These are phyloP conservation scores for Prosapia bicincta DNA, from an alignment of 2,888 invertebrate genomes.

Conservation along the genomic window DNA sequence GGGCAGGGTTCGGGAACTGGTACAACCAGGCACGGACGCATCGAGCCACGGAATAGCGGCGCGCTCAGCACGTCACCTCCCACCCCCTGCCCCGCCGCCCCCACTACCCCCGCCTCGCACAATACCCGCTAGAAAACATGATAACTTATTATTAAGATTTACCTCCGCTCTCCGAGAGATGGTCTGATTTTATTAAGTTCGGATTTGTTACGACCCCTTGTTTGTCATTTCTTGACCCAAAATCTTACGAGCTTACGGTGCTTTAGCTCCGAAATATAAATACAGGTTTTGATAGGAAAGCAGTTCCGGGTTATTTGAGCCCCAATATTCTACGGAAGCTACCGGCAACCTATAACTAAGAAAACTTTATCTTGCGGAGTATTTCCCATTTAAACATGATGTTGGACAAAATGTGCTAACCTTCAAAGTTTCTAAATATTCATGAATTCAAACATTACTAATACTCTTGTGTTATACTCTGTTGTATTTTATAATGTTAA, in stretches of 20 bases:
- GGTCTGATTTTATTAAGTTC: not conserved
- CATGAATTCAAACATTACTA: too few species aligned
- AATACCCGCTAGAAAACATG: constrained; percentile 19
- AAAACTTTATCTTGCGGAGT: not conserved
- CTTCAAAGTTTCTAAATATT: too few species aligned
- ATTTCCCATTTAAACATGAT: too few species aligned
- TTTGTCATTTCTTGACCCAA: not conserved
- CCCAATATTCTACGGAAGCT: too few species aligned
- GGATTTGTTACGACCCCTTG: not conserved
- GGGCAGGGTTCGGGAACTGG: not conserved
- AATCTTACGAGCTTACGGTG: not conserved
- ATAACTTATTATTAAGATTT: not conserved
- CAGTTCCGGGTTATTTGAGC: not conserved
- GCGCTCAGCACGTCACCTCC: constrained; percentile 42
- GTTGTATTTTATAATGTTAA: too few species aligned
- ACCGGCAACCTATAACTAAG: not conserved
- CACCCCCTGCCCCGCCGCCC: constrained; percentile 39
- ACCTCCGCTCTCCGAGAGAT: not conserved
- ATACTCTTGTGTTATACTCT: too few species aligned
- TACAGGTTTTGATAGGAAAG: not conserved
- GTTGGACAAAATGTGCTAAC: too few species aligned
- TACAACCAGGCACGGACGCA: constrained; percentile 14
- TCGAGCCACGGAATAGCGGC: constrained; percentile 35
- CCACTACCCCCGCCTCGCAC: constrained; percentile 34
- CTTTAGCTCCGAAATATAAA: not conserved